Conservation (phyloP, 2,113 vertebrate species). For the Cavia aperea region DNA sequence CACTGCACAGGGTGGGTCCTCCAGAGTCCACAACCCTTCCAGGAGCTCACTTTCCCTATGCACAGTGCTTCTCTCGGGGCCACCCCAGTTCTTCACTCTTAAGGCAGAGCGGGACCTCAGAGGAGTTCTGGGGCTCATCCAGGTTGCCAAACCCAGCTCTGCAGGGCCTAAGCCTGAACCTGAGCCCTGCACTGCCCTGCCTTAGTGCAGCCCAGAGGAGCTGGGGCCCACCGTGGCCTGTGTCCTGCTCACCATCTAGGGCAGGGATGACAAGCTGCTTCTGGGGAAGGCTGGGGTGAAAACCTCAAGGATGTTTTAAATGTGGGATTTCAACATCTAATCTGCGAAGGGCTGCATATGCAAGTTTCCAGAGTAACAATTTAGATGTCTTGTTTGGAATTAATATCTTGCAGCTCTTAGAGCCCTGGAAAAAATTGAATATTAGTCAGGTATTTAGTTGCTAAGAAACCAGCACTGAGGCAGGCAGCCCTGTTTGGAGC, state of each 20-base stretch:
- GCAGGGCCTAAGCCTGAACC: too few relatives aligned
- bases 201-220: too few relatives aligned
- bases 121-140: rapidly evolving
- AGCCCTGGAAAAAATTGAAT: slow-evolving; percentile 43
- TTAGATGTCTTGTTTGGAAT: slow-evolving; percentile 61
- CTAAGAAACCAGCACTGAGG: slow-evolving; percentile 51
- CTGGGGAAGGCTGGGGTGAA: not conserved
- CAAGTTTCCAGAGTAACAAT: slow-evolving; percentile 60
- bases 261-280: rapidly evolving
- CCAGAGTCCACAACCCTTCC: rapidly evolving
- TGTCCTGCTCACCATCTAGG: rapidly evolving
- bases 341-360: not conserved
- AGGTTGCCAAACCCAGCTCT: not conserved
- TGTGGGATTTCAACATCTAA: not conserved
- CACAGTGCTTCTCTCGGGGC: rapidly evolving
- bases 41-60: rapidly evolving
- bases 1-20: rapidly evolving
- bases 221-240: rapidly evolving
- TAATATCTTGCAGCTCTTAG: slow-evolving; percentile 52
- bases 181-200: rapidly evolving
- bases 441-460: slow-evolving; percentile 69
- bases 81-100: not conserved
- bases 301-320: not conserved
- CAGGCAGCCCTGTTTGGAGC: not conserved
- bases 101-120: rapidly evolving